Evolutionary conservation across 2,888 invertebrate species (phyloP).

Genomic region (Agrochola circellaris): DNA sequence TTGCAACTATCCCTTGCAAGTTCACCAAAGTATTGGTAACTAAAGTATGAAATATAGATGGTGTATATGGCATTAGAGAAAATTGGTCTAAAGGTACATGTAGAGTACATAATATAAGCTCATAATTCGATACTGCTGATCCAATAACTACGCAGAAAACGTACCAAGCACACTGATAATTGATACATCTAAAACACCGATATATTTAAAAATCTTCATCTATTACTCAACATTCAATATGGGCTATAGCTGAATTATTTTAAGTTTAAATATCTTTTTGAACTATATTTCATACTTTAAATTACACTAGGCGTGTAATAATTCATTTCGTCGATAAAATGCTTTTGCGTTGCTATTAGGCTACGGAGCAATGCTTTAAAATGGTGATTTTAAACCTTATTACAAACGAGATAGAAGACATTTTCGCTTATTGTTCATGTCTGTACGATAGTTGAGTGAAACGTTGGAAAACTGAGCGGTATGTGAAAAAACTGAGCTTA

Average conservation of each 20-base stretch:
- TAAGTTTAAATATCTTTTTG: conserved; percentile 33
- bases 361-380: conserved; percentile 59
- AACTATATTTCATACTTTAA: conserved; percentile 61
- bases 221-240: conserved; percentile 45
- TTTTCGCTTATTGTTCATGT: conserved; percentile 55
- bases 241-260: conserved; percentile 49
- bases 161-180: conserved; percentile 48
- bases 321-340: conserved; percentile 57
- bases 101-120: conserved; percentile 50
- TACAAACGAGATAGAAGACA: conserved; percentile 58
- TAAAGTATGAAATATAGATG: conserved; percentile 61
- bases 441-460: conserved; percentile 40
- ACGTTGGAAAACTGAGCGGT: conserved; percentile 19
- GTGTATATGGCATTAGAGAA: conserved; percentile 50
- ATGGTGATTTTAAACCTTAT: conserved; percentile 59
- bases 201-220: conserved; percentile 57
- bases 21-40: conserved; percentile 24
- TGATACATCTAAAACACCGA: conserved; percentile 52
- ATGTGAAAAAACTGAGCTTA: conserved; percentile 25
- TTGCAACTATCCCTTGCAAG: conserved; percentile 68
- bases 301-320: conserved; percentile 24
- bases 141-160: conserved; percentile 48
- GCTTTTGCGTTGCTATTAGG: conserved; percentile 51
- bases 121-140: conserved; percentile 56
- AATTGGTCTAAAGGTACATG: conserved; percentile 55